Base-by-base conservation (phyloP, 2,888 invertebrate species). In the Himalopsyche japonica region DNA sequence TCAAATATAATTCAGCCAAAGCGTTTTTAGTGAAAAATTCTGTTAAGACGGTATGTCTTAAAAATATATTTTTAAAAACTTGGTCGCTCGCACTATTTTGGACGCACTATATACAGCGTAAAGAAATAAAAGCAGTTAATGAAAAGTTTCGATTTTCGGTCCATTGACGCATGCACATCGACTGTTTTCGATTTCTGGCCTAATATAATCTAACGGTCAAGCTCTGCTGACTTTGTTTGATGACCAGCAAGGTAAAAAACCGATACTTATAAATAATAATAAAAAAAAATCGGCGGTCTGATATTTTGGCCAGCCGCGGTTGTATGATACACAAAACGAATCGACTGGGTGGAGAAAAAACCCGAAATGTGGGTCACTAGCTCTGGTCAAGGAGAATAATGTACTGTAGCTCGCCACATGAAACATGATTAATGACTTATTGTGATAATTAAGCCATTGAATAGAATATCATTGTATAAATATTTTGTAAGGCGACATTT, bases 321-420 rank as follows among this genome's bases (percentile, higher is more conserved):
- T 76, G 47, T 43, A n/a, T 76, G 81, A 81, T 81, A 81, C 34
- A 76, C 81, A 81, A 81, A 81, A 76, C 81, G 76, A 81, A 81
- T 81, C 30, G 76, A 48, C 43, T 76, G 76, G 76, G 48, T 18
- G n/a, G 81, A 20, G 76, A 81, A 81, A 81, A 81, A 77, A 76
- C 81, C 47, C 32, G 81, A 81, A 34, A 81, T 30, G 81, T 81
- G 32, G 81, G 81, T 81, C 81, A 81, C 76, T 76, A 30, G 70
- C 70, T 30, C 70, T 70, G 24, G 30, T 12, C 70, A 70, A 70
- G 70, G 70, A 70, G 12, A 27, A 30, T 70, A 70, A 24, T 70
- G 70, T 70, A 70, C 70, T 70, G 27, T 70, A 27, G 70, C 15
- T 30, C 15, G 27, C 70, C 15, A 5, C 2, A 5, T 10, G 70